A percentile compares a stretch with the other conserved stretches of the same genome.
Conservation (phyloP, 2,888 invertebrate genomes). For the Timandra comae region DNA sequence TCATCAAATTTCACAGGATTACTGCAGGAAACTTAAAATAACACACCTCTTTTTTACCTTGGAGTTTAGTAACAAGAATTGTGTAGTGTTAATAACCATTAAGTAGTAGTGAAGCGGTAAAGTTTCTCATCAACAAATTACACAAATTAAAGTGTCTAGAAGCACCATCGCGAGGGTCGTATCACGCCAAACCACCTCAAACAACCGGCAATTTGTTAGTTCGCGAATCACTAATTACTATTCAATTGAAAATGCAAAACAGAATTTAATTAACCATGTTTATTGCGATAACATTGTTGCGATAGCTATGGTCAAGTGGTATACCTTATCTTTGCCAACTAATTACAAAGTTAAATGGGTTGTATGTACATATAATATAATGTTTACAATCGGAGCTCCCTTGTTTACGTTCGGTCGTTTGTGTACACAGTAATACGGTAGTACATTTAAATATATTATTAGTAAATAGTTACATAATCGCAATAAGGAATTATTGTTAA, state of each 20-base stretch:
- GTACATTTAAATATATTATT: not conserved
- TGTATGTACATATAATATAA: constrained; percentile 1
- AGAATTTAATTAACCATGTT: constrained; percentile 14
- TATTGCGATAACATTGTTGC: constrained; percentile 15
- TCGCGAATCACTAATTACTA: constrained; percentile 38
- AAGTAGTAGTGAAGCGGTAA: constrained; percentile 3
- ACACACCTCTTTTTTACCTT: no score
- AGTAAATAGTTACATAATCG: not conserved
- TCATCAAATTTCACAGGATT: no score
- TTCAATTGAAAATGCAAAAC: constrained; percentile 37
- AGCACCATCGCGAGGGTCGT: constrained; percentile 39
- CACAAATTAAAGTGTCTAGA: constrained; percentile 54
- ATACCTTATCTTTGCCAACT: constrained; percentile 4
- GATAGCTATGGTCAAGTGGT: constrained; percentile 6
- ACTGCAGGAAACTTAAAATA: no score
- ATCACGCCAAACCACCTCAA: constrained; percentile 29
- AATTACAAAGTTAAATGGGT: constrained; percentile 3
- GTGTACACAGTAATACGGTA: not conserved
- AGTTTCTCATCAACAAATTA: constrained; percentile 34
- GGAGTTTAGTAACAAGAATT: no score
- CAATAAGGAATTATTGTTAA: not conserved
- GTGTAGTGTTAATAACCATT: no score
- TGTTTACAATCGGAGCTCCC: constrained; percentile 1
- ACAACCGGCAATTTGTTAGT: constrained; percentile 44
- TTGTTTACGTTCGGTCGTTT: not conserved